phyloP scores from a whole-genome alignment of 2,113 vertebrate species.

The Lonchura striata region DNA sequence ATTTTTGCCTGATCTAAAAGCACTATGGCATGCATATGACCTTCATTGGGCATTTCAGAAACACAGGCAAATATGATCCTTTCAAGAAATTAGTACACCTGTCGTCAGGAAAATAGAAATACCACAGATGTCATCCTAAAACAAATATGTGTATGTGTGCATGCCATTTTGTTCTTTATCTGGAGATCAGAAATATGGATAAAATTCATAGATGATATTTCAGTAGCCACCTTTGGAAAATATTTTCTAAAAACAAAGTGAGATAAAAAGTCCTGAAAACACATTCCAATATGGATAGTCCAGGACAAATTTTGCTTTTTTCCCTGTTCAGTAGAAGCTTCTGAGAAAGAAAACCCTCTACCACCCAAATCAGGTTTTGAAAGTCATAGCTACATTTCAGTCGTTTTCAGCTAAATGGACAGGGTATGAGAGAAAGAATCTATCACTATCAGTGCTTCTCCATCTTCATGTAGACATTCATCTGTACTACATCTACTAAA shows the following conservation, averaged over 20 bases:
- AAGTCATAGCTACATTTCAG: neutral
- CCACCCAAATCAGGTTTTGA: neutral
- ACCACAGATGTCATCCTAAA: neutral
- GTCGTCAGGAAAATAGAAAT: neutral
- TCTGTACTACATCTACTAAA: neutral
- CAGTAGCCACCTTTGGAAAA: neutral
- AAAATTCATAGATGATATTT: neutral
- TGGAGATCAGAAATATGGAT: neutral
- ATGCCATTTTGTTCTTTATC: neutral
- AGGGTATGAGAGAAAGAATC: neutral
- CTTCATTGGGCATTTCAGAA: neutral
- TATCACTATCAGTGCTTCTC: neutral
- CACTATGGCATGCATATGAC: neutral
- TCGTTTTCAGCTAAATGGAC: neutral
- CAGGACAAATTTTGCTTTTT: neutral
- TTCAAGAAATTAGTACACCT: neutral
- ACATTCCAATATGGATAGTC: neutral
- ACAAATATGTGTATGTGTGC: accelerated
- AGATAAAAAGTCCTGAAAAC: neutral
- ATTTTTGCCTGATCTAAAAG: neutral
- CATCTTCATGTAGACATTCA: neutral
- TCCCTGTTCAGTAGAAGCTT: neutral
- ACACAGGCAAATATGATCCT: neutral
- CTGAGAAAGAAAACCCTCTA: neutral
- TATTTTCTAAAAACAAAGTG: neutral